phyloP scores from a whole-genome alignment of 1,140 invertebrate genomes.

The Dinoponera quadriceps region DNA sequence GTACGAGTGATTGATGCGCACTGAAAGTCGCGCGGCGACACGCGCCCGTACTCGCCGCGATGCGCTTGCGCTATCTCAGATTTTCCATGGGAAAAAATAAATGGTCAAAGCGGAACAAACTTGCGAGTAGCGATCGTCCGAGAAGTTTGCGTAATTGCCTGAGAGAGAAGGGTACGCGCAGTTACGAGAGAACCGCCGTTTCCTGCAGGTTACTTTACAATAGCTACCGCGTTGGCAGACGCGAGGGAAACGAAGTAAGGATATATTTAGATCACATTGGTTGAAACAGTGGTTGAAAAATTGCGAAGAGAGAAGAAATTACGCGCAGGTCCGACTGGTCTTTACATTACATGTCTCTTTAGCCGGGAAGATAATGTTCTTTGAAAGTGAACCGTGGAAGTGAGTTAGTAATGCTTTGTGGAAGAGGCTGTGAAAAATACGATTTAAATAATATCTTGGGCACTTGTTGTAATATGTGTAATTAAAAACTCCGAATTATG shows the following conservation, averaged over 20 bases:
- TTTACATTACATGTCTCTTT: not conserved
- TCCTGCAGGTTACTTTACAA: constrained; percentile 35
- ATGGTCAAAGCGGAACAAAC: not conserved
- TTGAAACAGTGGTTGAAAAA: constrained; percentile 6
- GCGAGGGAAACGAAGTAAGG: not conserved
- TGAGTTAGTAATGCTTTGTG: not conserved
- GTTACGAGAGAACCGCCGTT: not conserved
- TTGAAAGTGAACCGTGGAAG: not conserved
- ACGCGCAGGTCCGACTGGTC: not conserved
- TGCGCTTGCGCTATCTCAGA: constrained; percentile 31
- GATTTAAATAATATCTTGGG: not conserved
- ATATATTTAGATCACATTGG: not conserved
- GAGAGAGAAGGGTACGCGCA: not conserved
- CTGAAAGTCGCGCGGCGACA: constrained; percentile 5
- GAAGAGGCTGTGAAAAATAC: not conserved
- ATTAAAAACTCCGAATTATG: not conserved
- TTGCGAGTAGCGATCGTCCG: not conserved
- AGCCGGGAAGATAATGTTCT: not conserved
- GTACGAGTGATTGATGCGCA: not conserved
- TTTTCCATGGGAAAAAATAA: constrained; percentile 6
- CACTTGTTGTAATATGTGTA: not conserved
- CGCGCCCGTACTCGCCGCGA: not conserved
- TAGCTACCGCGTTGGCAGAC: constrained; percentile 10
- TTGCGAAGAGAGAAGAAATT: not conserved
- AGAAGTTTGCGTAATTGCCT: constrained; percentile 20